Base-by-base conservation (phyloP, 2,113 vertebrate species). In the Rhombomys opimus region DNA sequence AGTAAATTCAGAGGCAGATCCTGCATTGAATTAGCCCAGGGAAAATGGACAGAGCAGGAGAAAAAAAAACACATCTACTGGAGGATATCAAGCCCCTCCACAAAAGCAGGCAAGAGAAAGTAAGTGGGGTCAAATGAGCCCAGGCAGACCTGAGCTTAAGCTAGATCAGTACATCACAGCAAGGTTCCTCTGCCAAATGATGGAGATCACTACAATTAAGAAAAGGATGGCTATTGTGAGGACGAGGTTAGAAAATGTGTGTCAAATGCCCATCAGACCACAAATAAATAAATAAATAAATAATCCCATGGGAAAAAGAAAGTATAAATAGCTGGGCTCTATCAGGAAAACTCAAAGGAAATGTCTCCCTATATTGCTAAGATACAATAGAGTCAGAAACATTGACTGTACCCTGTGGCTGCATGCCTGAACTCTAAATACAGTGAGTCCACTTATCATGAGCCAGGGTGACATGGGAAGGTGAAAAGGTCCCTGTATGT, bases 311-410 rank as follows among this genome's bases (percentile, higher is more conserved):
- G 8, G 4, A 65, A 68, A 87, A 25, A 10, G 30, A 65, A 63
- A 65, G 38, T 20, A 15, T 23, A 27, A 81, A 41, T 61, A 12
- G 2, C 7, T 4, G 85, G 15, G 12, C 73, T 18, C 2, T 10
- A 0, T 3, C 5, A 27, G 10, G 20, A 52, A 35, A 68, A n/a
- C 7, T 30, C 65, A 52, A 54, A 14, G 65, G 35, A 52, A 54
- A 87, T 5, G 2, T 18, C 59, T 11, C 0, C 4, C 0, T 3
- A 30, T 46, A 1, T 1, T 17, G 50, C 5, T 2, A 2, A 50
- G 63, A 32, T 1, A 22, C 9, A 0, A 1, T 0, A 35, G 8
- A 15, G 41, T 27, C n/a, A 15, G 54, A 12, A 13, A 7, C 5
- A 4, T 32, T 27, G 12, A 15, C 9, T 10, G 7, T 5, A 9